Conservation (phyloP, 1,140 invertebrate genomes). For the Bombus affinis region DNA sequence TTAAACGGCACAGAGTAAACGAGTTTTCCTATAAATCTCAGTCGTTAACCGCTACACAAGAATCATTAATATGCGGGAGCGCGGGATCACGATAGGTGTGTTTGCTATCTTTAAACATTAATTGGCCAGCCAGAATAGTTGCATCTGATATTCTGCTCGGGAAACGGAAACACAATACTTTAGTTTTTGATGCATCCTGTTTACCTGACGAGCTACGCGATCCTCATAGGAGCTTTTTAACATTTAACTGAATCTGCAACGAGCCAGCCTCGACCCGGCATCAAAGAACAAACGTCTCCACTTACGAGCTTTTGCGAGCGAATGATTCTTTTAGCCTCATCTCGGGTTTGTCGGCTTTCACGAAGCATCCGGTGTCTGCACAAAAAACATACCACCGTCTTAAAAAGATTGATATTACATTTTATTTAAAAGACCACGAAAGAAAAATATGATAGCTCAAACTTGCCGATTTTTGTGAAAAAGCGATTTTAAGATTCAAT, state of each 20-base stretch:
- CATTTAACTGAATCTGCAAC: background rate
- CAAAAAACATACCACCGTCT: too few relatives aligned
- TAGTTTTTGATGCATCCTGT: constrained; percentile 3
- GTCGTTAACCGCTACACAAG: background rate
- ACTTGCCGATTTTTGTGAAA: too few relatives aligned
- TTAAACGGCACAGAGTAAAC: background rate
- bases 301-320: background rate
- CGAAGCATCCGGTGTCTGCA: background rate
- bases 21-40: background rate
- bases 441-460: too few relatives aligned
- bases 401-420: too few relatives aligned
- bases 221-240: background rate
- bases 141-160: too few relatives aligned
- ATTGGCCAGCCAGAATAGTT: background rate
- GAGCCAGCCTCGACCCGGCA: background rate
- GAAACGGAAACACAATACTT: background rate
- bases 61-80: background rate
- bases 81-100: background rate
- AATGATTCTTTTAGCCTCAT: background rate
- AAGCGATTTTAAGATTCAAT: too few relatives aligned
- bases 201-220: background rate
- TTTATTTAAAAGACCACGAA: too few relatives aligned
- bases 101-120: background rate
- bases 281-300: background rate
- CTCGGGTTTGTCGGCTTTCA: background rate